Evolutionary conservation across 64 coral and sea anemone species (phyloP).

Genomic region (Montipora efflorescens): DNA sequence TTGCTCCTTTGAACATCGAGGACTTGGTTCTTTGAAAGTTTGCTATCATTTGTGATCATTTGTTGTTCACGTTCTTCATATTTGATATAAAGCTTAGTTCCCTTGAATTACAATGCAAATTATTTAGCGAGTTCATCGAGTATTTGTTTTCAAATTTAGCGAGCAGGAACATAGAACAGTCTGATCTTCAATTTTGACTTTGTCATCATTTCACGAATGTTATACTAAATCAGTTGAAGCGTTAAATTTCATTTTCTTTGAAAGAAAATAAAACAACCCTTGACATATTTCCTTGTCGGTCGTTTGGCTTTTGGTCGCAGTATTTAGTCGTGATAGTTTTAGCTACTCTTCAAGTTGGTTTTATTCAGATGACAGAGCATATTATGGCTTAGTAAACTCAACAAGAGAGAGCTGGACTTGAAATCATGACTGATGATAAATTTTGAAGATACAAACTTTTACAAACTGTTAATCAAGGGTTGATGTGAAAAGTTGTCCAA

Average conservation of each 20-base stretch:
- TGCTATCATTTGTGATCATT: neutral
- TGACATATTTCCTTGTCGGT: too few relatives aligned
- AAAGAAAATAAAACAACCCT: neutral
- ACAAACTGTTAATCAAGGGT: neutral
- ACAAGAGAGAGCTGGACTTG: too few relatives aligned
- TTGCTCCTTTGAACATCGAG: neutral
- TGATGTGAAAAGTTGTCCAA: neutral
- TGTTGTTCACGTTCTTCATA: neutral
- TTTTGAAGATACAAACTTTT: too few relatives aligned
- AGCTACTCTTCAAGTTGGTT: too few relatives aligned
- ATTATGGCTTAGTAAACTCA: too few relatives aligned
- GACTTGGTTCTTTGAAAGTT: neutral
- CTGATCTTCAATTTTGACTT: neutral
- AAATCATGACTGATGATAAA: too few relatives aligned
- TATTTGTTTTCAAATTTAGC: neutral
- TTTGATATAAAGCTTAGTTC: neutral
- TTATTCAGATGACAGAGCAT: too few relatives aligned
- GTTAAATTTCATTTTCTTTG: slow-evolving; percentile 8
- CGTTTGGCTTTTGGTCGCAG: too few relatives aligned
- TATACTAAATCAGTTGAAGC: neutral
- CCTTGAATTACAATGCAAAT: neutral
- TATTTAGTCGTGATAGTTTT: too few relatives aligned
- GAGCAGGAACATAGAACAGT: neutral
- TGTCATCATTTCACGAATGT: neutral
- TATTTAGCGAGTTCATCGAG: neutral